Base-by-base conservation (phyloP, 37 sponge, comb jelly and placozoan species). In the Ianthella basta region DNA sequence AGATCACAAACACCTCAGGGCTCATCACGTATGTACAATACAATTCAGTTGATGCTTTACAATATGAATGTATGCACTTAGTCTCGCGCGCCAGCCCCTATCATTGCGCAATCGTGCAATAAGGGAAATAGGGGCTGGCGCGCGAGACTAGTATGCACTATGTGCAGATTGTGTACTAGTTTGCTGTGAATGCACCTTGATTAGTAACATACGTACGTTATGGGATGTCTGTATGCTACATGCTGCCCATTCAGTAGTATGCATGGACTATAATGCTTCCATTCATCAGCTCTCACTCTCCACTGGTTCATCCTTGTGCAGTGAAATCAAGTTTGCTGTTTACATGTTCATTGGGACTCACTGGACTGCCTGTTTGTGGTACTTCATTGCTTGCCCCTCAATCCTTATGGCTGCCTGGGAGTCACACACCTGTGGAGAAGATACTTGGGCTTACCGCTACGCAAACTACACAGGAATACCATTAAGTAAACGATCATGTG, bases 351-450 rank as follows among this genome's bases (percentile, higher is more conserved):
- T 87, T 15, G 44, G 86, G 6, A 88, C 92, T 25, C 92, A 91
- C 78, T 66, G 75, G 83, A 82, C 60, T 23, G 86, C 83, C 6
- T 91, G 92, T 74, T 55, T 72, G 14, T 91, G 92, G 92, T 91
- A 83, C 70, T 36, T 88, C 56, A 13, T 91, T 16, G 88, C 92
- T 50, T 88, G 92, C 55, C 88, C 88, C 35, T 84, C 88, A 23
- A 69, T 87, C 18, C 41, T 27, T 30, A 60, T 53, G 79, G n/a
- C 54, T 32, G 56, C 85, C 35, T 34, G 21, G 23, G 60, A 84
- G 13, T 72, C 77, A 2, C 85, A 81, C 73, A 30, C 59, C 66
- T 87, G 88, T 36, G 35, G 41, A 67, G 73, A 56, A 24, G 80
- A 50, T 36, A 84, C 81, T 23, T 87, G 88, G 87, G 88, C 83